Evolutionary conservation across 2,888 invertebrate species (phyloP), one percentile per base, ranked within the genome.

Genomic region (Xestoiulus laeticollis): DNA sequence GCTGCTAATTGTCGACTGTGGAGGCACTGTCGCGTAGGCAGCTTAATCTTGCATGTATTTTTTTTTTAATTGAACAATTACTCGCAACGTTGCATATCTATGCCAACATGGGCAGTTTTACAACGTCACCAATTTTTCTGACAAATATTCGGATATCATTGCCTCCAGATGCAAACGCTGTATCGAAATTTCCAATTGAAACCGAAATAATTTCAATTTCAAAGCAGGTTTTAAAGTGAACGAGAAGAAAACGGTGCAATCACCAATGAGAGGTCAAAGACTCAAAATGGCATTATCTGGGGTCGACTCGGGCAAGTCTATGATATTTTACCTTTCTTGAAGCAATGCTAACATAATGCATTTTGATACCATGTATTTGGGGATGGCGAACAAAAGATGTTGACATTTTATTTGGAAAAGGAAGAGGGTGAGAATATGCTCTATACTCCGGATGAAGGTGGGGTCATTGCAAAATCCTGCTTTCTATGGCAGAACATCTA

Each of bases 271-370:
- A 78, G 78, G 78, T 78, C 78, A 78, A 78, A 78, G 78, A 78
- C 78, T 78, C 78, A 30, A 26, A 78, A 26, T 78, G 78, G 26
- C 78, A 78, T 78, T 78, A 78, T 78, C 78, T 22, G 78, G 30
- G 78, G 78, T 78, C 78, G 10, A 26, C 78, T 30, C 14, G 78
- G 78, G 78, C 78, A 78, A 78, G 78, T 78, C 78, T 22, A 78
- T 78, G 78, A 78, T 78, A 78, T 78, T 78, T 78, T 78, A 78
- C 78, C 78, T 78, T 78, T 78, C 30, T 78, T 5, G 78, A 78
- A 78, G 30, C 14, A 22, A 68, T 68, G 68, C 68, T n/a, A 59
- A n/a, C n/a, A n/a, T n/a, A 59, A 59, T 59, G 26, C 10, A 26
- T 22, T 68, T 26, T 68, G 22, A 68, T 68, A 68, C 68, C 22